A percentile compares a stretch with the other conserved stretches of the same genome.
Evolutionary conservation across 2,113 vertebrate species (phyloP).

Genomic region (Brevimyrus niger): DNA sequence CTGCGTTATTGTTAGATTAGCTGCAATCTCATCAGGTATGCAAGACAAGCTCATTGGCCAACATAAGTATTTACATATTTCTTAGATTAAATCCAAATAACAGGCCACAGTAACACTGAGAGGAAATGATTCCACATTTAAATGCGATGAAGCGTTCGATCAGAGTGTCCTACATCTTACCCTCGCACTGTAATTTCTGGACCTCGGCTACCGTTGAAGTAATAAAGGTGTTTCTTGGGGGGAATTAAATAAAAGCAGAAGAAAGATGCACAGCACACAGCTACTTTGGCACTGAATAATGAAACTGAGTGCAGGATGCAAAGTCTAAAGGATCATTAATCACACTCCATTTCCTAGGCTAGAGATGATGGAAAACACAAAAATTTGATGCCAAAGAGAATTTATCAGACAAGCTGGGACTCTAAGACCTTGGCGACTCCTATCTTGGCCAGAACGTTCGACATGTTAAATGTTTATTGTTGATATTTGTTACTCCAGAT

Average conservation of each 20-base stretch:
- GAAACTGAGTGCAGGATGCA: not conserved
- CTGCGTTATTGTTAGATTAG: not conserved
- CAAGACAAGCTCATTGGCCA: not conserved
- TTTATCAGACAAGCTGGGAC: not conserved
- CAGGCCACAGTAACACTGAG: not conserved
- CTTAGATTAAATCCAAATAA: not conserved
- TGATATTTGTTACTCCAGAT: not conserved
- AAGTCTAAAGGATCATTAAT: not conserved
- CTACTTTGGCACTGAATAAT: not conserved
- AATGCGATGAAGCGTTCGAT: not conserved
- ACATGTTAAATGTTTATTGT: not conserved
- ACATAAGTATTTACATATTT: not conserved
- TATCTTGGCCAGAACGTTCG: not conserved
- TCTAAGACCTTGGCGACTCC: not conserved
- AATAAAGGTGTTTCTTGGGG: not conserved
- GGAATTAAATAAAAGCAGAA: not conserved
- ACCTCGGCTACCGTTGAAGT: not conserved
- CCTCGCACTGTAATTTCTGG: not conserved
- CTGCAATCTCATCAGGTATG: not conserved
- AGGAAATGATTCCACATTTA: not conserved
- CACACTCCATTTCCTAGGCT: conserved; percentile 22
- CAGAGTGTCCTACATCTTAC: not conserved
- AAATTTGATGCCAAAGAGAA: not conserved
- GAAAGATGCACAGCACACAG: not conserved
- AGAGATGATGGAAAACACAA: conserved; percentile 29